Conservation (phyloP, 2,888 invertebrate genomes). For the Latheticus oryzae region DNA sequence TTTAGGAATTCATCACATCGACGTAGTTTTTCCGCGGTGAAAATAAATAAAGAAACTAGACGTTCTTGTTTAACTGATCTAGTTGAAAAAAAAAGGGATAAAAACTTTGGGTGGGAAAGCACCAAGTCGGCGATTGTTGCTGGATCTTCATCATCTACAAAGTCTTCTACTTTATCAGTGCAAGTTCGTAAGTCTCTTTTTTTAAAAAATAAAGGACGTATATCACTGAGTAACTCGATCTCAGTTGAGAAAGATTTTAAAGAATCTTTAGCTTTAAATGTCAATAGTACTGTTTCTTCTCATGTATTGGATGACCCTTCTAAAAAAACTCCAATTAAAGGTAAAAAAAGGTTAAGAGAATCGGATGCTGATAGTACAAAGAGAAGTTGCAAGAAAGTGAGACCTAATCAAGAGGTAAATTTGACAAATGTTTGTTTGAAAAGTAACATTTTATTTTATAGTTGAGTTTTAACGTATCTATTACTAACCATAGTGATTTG, state of each 20-base stretch:
- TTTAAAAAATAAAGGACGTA: conserved; percentile 13
- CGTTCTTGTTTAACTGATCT: conserved; percentile 5
- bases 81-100: background rate
- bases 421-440: too few species aligned
- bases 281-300: background rate
- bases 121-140: background rate
- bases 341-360: conserved; percentile 7
- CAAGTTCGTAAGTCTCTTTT: conserved; percentile 24
- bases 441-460: too few species aligned
- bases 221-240: background rate
- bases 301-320: too few species aligned
- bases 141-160: background rate
- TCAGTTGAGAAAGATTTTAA: background rate
- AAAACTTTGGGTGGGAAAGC: conserved; percentile 6
- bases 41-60: background rate
- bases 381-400: conserved; percentile 5
- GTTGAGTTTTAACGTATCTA: too few species aligned
- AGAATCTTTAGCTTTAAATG: background rate
- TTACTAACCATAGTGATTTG: too few species aligned
- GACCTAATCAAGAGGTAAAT: too few species aligned
- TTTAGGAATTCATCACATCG: too few species aligned
- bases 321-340: conserved; percentile 7
- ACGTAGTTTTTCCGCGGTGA: conserved; percentile 2
- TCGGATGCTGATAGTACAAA: background rate
- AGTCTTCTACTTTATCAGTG: background rate